Percentiles rank a stretch among this genome's conserved stretches.
These are phyloP conservation scores for Bubo scandiacus DNA, from an alignment of 2,113 vertebrate genomes.

Conservation along the genomic window DNA sequence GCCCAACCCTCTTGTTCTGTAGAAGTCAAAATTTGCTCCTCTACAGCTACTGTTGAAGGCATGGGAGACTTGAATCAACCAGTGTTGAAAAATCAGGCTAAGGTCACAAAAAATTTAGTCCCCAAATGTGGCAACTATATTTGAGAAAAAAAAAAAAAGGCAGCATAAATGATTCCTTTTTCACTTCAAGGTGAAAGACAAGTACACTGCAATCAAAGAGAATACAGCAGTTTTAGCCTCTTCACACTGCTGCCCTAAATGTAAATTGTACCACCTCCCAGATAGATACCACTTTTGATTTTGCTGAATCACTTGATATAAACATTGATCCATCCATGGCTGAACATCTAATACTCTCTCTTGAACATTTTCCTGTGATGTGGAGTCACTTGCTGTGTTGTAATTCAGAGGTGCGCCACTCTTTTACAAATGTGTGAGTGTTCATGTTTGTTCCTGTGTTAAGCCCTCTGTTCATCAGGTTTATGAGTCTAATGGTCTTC, in stretches of 20 bases:
- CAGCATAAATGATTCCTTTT: neutral
- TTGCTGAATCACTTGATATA: slow-evolving; percentile 56
- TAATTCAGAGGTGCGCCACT: slow-evolving; percentile 62
- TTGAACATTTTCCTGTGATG: slow-evolving; percentile 32
- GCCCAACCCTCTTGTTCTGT: neutral
- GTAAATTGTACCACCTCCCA: neutral
- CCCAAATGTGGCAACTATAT: neutral
- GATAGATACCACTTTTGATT: neutral
- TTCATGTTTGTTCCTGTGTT: slow-evolving; percentile 51
- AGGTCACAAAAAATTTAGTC: neutral
- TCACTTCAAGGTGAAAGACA: neutral
- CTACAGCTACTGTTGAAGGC: neutral
- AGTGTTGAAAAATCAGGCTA: neutral
- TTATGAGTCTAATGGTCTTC: slow-evolving; percentile 64
- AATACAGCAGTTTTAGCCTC: neutral
- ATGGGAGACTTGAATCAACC: neutral
- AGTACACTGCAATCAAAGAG: neutral
- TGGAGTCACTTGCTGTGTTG: slow-evolving; percentile 51
- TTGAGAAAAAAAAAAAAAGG: neutral
- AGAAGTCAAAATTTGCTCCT: neutral
- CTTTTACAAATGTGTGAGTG: slow-evolving; percentile 16
- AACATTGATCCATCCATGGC: slow-evolving; percentile 39
- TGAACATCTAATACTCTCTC: slow-evolving; percentile 32
- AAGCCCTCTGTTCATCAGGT: slow-evolving; percentile 46
- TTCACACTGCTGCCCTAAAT: neutral